phyloP scores from a whole-genome alignment of 2,113 vertebrate species.

The Onychostoma macrolepis region DNA sequence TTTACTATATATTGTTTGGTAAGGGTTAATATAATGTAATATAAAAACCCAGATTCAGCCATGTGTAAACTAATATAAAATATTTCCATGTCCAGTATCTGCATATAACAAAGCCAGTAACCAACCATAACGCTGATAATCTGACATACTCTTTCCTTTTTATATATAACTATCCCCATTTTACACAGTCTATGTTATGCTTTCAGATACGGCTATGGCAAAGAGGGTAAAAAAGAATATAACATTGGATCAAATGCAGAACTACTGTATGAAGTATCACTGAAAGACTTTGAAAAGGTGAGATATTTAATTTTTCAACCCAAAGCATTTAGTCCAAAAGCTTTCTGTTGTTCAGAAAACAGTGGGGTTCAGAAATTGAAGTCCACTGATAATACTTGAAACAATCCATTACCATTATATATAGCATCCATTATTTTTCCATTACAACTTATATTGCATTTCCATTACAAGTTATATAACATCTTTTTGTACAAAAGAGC shows the following conservation, averaged over 20 bases:
- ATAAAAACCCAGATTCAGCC: no score
- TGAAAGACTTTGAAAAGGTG: constrained; percentile 94
- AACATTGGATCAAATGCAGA: constrained; percentile 87
- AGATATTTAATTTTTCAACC: constrained; percentile 48
- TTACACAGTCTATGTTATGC: neutral
- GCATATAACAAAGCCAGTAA: no score
- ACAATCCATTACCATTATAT: neutral
- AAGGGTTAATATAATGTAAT: neutral
- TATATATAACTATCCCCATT: neutral
- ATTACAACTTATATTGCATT: neutral
- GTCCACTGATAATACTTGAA: neutral
- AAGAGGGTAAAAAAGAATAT: constrained; percentile 83
- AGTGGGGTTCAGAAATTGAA: neutral
- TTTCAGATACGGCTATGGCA: constrained; percentile 91
- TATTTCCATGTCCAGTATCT: no score
- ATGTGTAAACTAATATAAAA: no score
- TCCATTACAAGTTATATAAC: neutral
- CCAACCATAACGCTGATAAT: neutral
- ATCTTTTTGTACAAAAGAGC: neutral
- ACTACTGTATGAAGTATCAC: constrained; percentile 88
- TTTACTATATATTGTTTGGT: neutral
- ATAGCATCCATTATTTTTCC: neutral
- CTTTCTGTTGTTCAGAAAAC: neutral
- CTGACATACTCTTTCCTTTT: neutral
- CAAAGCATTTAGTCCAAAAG: neutral